Evolutionary conservation across 2,797 vertebrate genomes (phyloP), one percentile per base, ranked within the genome.

Genomic region (Tokudaia muenninki): DNA sequence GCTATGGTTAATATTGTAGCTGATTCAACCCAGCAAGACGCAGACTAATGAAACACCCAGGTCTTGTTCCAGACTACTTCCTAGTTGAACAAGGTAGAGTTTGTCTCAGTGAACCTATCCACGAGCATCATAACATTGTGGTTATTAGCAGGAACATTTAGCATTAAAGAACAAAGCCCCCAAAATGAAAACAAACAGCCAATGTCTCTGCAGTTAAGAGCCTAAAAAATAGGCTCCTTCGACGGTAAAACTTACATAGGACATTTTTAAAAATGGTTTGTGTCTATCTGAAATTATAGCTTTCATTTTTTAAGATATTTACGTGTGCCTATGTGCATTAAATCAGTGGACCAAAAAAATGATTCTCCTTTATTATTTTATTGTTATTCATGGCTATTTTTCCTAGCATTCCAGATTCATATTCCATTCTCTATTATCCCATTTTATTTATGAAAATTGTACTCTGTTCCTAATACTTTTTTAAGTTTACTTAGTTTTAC

Each of bases 271-370:
- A 75, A 19, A 41, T 67, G 24, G 24, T 78, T 95, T 88, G 61
- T 79, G 90, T 94, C 59, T 65, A 79, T 16, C 72, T 17, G 16
- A 92, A 92, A 83, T 87, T 29, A 59, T 52, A 87, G 13, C 19
- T 87, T 63, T 93, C 59, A 84, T n/a, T 70, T 94, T 83, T 61
- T 34, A 16, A 11, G 50, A 72, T 59, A 29, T 57, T 72, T 94
- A 7, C 83, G 3, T 74, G 61, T 88, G 29, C 55, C 67, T 83
- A 24, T 65, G 37, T 52, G 34, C 41, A 29, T 88, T 94, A 91
- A 92, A 75, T 95, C 44, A 74, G 4, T 80, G 3, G 4, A 61
- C 41, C 47, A 77, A 22, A 79, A 84, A 93, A 57, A 16, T 88
- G 11, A 41, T 90, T 77, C 52, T 37, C 59, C 65, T 83, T 44